Conservation (phyloP, 2,113 vertebrate species). For the Caretta caretta region DNA sequence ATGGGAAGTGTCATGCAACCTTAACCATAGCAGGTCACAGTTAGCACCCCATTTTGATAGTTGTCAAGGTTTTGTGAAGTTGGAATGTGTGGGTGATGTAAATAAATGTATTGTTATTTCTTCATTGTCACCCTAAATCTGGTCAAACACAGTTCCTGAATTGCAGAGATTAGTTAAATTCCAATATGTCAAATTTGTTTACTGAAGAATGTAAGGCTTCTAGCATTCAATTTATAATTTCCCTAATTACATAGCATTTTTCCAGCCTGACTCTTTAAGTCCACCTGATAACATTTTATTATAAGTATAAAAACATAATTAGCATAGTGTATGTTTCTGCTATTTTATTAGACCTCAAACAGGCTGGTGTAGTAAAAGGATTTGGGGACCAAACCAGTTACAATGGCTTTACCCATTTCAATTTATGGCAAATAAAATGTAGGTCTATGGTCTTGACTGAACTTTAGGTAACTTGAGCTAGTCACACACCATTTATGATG, state of each 20-base stretch:
- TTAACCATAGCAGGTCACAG: not conserved
- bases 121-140: not conserved
- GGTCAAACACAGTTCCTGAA: not conserved
- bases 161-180: not conserved
- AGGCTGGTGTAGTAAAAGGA: not conserved
- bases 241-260: not conserved
- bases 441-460: not conserved
- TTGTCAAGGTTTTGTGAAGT: not conserved
- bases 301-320: not conserved
- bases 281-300: not conserved
- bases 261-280: not conserved
- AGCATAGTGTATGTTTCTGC: not conserved
- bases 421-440: not conserved
- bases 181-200: not conserved
- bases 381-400: not conserved
- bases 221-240: not conserved
- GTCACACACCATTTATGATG: not conserved
- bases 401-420: not conserved
- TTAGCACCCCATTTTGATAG: not conserved
- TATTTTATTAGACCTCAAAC: not conserved
- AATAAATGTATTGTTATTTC: not conserved
- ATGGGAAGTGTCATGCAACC: not conserved
- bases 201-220: not conserved
- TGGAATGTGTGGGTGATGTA: not conserved
- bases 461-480: not conserved